Base-by-base conservation (phyloP, 2,888 invertebrate species). In the Zaprionus bogoriensis region DNA sequence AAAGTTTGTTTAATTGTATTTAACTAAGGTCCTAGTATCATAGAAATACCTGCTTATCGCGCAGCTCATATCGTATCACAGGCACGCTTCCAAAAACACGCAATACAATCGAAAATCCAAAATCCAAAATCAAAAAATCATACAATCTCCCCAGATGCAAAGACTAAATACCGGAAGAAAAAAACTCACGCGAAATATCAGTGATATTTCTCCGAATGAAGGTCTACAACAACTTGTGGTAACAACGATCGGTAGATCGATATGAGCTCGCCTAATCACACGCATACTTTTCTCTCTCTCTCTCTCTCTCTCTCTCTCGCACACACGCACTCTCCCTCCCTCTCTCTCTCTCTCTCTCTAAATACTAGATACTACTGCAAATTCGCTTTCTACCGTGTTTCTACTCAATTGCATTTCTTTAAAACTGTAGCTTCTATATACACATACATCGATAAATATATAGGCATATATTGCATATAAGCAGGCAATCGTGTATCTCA, bases 51-150 rank as follows among this genome's bases (percentile, higher is more conserved):
- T 36, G n/a, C 41, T 48, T 9, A 14, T 25, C 23, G 7, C 45
- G 58, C 80, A 67, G 88, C 90, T 88, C 90, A 90, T 88, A 90
- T 89, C 90, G 90, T 89, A 90, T 90, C 90, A 90, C 90, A 90
- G 90, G 89, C 90, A 89, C 89, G 90, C 90, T 90, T 88, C 52
- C 66, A 81, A 48, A 69, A 77, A 75, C 9, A 71, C 71, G 54
- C 72, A 61, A 50, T 38, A 51, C 25, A 25, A 51, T 17, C 25
- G n/a, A 30, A 28, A 62, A 50, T 39, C 32, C n/a, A n/a, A 17
- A 36, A 27, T 10, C 10, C 9, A 27, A 10, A n/a, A n/a, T n/a
- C n/a, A n/a, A n/a, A n/a, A n/a, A n/a, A n/a, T n/a, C n/a, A n/a
- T n/a, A n/a, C n/a, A n/a, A n/a, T n/a, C n/a, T n/a, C n/a, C n/a